Percentiles rank a stretch among this genome's conserved stretches.
phyloP scores from a whole-genome alignment of 2,113 vertebrate genomes.

The Gila orcuttii region DNA sequence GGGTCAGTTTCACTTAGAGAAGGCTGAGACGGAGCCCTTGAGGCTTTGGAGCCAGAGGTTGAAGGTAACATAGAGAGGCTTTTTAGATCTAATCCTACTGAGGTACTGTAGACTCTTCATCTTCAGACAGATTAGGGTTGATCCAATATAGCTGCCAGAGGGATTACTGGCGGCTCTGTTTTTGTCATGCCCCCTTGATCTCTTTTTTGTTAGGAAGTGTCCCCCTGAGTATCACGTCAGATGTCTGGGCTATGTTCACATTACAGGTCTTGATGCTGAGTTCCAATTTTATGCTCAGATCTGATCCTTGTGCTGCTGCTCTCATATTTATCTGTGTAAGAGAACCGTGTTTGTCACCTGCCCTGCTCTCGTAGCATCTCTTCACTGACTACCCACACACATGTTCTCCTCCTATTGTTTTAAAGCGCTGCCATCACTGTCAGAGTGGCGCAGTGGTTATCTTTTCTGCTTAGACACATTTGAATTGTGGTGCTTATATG shows the following conservation, averaged over 20 bases:
- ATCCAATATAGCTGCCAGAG: conserved; percentile 54
- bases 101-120: conserved; percentile 59
- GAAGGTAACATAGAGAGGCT: conserved; percentile 55
- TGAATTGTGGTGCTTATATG: not conserved
- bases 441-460: not conserved
- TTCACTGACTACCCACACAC: not conserved
- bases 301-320: conserved; percentile 3
- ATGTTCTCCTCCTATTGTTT: not conserved
- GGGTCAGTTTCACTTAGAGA: conserved; percentile 52
- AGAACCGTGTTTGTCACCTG: not conserved
- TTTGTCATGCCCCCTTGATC: conserved; percentile 57
- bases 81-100: conserved; percentile 52
- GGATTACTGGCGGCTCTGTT: conserved; percentile 55
- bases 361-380: not conserved
- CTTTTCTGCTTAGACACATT: not conserved
- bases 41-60: conserved; percentile 49
- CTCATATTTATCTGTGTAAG: not conserved
- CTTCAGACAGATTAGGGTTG: conserved; percentile 58
- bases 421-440: not conserved
- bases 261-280: conserved; percentile 21
- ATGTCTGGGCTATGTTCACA: conserved; percentile 45
- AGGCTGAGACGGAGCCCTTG: conserved; percentile 31
- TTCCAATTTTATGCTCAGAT: conserved; percentile 18
- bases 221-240: conserved; percentile 50
- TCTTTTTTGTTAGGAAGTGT: conserved; percentile 54